These are phyloP conservation scores for Uromys caudimaculatus DNA, from an alignment of 2,797 vertebrate species.

Conservation along the genomic window DNA sequence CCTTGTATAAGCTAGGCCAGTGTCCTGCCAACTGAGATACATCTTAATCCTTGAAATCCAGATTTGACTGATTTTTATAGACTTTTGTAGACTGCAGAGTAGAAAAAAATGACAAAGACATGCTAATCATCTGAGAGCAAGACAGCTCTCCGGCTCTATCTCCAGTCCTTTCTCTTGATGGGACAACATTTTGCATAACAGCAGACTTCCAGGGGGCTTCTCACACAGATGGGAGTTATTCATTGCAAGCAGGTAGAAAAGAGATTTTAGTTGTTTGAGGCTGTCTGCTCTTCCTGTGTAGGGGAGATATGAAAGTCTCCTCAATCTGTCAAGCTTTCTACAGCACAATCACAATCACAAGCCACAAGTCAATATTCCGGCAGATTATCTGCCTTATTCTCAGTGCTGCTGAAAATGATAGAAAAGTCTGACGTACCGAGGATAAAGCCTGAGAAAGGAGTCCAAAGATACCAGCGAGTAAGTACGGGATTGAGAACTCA, in stretches of 20 bases:
- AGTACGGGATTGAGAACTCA: neutral
- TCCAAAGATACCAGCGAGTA: neutral
- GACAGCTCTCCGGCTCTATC: neutral
- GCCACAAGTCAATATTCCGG: neutral
- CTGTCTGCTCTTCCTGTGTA: neutral
- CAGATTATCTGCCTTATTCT: neutral
- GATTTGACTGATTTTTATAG: neutral
- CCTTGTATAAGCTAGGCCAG: neutral
- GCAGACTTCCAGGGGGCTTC: neutral
- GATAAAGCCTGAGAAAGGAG: neutral
- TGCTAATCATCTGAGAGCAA: neutral
- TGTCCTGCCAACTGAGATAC: neutral
- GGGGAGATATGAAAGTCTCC: neutral
- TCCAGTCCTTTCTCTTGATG: neutral
- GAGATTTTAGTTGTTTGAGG: neutral
- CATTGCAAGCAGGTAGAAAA: neutral
- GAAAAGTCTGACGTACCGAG: neutral
- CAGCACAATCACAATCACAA: neutral
- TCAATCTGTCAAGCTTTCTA: neutral
- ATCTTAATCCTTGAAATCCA: neutral
- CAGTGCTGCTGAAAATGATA: neutral
- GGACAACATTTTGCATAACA: neutral
- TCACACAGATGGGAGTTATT: neutral
- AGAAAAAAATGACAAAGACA: neutral
- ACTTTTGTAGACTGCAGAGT: neutral